Conservation (phyloP, 1,140 invertebrate genomes). For the Wiebesia pumilae region DNA sequence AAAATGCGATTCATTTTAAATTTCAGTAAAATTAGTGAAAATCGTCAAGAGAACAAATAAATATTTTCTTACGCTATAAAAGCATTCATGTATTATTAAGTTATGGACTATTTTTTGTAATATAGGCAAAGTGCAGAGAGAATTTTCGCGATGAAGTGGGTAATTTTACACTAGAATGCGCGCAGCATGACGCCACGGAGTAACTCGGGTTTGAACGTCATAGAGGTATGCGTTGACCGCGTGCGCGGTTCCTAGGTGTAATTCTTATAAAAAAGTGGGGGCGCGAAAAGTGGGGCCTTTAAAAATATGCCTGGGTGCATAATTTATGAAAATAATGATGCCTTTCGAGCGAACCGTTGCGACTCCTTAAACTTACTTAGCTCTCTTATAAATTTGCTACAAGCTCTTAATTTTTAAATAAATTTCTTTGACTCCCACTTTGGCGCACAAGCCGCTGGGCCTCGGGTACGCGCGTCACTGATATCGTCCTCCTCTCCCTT, state of each 20-base stretch:
- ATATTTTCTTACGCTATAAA: not conserved
- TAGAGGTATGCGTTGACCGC: not conserved
- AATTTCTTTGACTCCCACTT: not conserved
- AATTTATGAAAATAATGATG: conserved; percentile 11
- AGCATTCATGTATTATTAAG: not conserved
- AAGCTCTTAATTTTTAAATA: conserved; percentile 50
- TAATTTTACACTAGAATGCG: not conserved
- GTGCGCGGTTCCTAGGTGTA: not conserved
- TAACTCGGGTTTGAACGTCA: too few relatives aligned
- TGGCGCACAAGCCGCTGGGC: not conserved
- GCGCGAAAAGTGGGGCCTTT: not conserved
- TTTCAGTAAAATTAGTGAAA: not conserved
- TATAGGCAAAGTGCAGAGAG: not conserved
- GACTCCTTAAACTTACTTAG: conserved; percentile 12
- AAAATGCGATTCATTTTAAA: not conserved
- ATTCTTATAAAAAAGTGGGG: not conserved
- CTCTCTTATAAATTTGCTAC: conserved; percentile 34
- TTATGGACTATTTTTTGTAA: not conserved
- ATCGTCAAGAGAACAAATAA: not conserved
- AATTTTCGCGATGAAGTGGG: not conserved
- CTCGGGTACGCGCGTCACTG: too few relatives aligned
- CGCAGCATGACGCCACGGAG: not conserved
- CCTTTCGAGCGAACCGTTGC: not conserved
- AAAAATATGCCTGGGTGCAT: conserved; percentile 1
- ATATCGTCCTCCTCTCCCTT: not conserved